Evolutionary conservation across 2,888 invertebrate genomes (phyloP).

Genomic region (Nephrotoma appendiculata): DNA sequence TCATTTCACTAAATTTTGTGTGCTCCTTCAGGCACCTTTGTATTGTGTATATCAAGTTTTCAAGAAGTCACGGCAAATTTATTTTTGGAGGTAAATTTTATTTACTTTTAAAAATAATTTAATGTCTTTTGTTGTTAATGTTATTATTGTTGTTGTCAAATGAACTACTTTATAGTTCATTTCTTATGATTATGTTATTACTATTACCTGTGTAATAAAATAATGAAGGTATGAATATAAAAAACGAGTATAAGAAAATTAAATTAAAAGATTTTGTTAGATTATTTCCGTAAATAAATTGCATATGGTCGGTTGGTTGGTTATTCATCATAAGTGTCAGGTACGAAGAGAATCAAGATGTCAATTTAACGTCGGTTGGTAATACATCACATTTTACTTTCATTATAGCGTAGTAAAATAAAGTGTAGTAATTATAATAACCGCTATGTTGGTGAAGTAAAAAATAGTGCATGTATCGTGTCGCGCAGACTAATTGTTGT

Average conservation of each 20-base stretch:
- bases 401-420: too few relatives aligned
- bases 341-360: background rate
- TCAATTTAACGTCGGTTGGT: background rate
- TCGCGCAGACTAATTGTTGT: too few relatives aligned
- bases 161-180: background rate
- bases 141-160: background rate
- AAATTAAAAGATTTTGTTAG: background rate
- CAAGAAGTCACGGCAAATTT: constrained; percentile 1
- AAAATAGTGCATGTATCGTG: too few relatives aligned
- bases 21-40: background rate
- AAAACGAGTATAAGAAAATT: background rate
- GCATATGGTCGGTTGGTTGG: background rate
- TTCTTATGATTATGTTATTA: background rate
- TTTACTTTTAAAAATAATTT: background rate
- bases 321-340: background rate
- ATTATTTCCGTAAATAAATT: background rate
- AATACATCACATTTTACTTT: background rate
- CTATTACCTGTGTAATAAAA: background rate
- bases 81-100: background rate
- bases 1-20: background rate
- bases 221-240: background rate
- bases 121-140: background rate
- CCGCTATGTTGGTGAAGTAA: too few relatives aligned
- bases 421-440: too few relatives aligned
- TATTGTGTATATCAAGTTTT: background rate